Evolutionary conservation across 2,113 vertebrate genomes (phyloP), one percentile per base, ranked within the genome.

Genomic region (Clarias batrachus): DNA sequence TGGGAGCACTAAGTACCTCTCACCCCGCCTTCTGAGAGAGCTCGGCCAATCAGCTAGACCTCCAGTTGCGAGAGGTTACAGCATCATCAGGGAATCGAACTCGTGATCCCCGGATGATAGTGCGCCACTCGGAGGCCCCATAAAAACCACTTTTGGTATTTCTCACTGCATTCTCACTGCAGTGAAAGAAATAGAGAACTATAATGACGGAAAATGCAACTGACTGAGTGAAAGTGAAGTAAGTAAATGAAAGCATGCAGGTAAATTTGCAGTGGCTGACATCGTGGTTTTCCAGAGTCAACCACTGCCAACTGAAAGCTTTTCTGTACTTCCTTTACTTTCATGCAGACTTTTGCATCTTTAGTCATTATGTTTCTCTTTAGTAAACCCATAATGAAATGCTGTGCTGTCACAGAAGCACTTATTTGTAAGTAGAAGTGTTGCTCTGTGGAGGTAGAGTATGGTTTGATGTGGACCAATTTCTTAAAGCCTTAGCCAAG

Each of bases 381-480:
- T 23, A 79, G 60, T 79, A 11, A 66, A 33, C 48, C 21, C 68
- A 60, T 25, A 63, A 27, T 52, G 37, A 77, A 71, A 37, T 57
- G 48, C 7, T 17, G 52, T n/a, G 54, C 68, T 56, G 79, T 63
- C 52, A 86, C 37, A 21, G 76, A 63, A 84, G 54, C 73, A 54
- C 54, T 85, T 88, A 30, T 81, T 27, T 59, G 25, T 27, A 63
- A 52, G 74, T 17, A 41, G 52, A 3, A 60, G 63, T 62, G 54
- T 56, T 74, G 27, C 66, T 79, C 27, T 89, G 81, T n/a, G 57
- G 70, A 66, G 71, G 23, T 37, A 60, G 83, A 78, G 74, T 62
- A 65, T 85, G 68, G 74, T 85, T 71, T 62, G 76, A 85, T 81
- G 66, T 81, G 81, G 62, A 78, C 33, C 68, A n/a, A 65, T 87